A percentile compares a stretch with the other conserved stretches of the same genome.
phyloP scores from a whole-genome alignment of 2,888 invertebrate genomes.

The Leucophenga maculata region DNA sequence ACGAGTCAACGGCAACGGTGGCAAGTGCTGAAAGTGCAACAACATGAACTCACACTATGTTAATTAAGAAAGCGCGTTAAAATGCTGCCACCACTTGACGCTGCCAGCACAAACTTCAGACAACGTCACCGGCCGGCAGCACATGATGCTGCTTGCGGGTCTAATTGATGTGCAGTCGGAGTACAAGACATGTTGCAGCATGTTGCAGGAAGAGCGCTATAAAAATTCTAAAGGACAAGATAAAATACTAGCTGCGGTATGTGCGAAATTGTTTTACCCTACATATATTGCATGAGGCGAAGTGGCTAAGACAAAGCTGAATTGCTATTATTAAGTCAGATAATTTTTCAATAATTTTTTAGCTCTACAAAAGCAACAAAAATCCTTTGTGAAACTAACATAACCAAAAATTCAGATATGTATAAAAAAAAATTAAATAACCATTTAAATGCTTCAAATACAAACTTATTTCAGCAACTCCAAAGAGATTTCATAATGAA shows the following conservation, averaged over 20 bases:
- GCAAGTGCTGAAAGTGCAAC: conserved; percentile 24
- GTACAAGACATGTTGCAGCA: neutral
- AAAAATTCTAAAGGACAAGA: conserved; percentile 3
- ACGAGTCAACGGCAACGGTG: neutral
- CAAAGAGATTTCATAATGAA: conserved; percentile 9
- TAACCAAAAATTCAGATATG: too few species aligned
- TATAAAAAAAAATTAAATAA: neutral
- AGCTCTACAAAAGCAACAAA: conserved; percentile 12
- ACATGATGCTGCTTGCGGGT: conserved; percentile 16
- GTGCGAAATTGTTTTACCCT: too few species aligned
- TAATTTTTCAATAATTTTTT: too few species aligned
- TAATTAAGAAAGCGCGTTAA: conserved; percentile 38
- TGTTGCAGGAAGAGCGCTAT: neutral
- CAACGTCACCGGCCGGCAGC: neutral
- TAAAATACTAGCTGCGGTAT: conserved; percentile 9
- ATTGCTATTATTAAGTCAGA: too few species aligned
- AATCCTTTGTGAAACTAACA: too few species aligned
- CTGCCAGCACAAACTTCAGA: neutral
- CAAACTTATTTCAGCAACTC: neutral
- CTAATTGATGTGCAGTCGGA: conserved; percentile 6
- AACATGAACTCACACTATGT: conserved; percentile 33
- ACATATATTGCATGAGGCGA: too few species aligned
- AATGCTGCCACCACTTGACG: conserved; percentile 12
- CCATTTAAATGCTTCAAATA: too few species aligned
- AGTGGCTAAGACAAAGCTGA: too few species aligned